Base-by-base conservation (phyloP, 2,888 invertebrate species). In the Colostygia pectinataria region DNA sequence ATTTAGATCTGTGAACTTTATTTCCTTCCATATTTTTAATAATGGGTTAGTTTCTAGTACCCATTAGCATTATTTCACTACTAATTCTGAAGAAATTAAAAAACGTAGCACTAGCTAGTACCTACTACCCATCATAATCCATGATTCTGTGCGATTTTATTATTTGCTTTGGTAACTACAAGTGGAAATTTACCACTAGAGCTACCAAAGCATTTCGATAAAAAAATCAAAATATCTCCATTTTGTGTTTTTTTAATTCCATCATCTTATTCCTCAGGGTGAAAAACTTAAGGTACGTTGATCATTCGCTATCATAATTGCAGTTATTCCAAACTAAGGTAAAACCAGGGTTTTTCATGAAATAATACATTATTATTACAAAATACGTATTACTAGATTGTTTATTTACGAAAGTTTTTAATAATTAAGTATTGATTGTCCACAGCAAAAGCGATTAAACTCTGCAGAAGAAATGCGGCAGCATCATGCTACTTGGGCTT, bases 401-500 rank as follows among this genome's bases (percentile, higher is more conserved):
- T 29, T 12, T 14, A 14, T 15, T 3, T 20, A 20, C 6, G 5
- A 6, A 20, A 20, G 4, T 14, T 13, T 5, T n/a, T 39, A 4
- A 29, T 8, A 0, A 12, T 3, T 7, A 15, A n/a, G n/a, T n/a
- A 4, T 32, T 28, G 39, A n/a, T 50, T 52, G 15, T 57, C 53
- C 54, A 14, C 70, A 94, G 94, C 92, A 92, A 69, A 89, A 89
- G 46, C 91, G 91, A 27, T 87, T 82, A 6, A 82, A 91, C 53
- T 95, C 95, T 27, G 91, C 92, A 23, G 94, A 94, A 72, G 92
- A 92, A 61, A 93, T 93, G 47, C 91, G 91, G 39, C 90, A 90
- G 56, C 96, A 96, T 74, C 95, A 95, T 75, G 92, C 92, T 59
- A 95, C 95, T 1, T 95, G 95, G 93, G 92, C 93, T 37, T 91